Evolutionary conservation across 2,113 vertebrate genomes (phyloP), one percentile per base, ranked within the genome.

Genomic region (Thunnus maccoyii): DNA sequence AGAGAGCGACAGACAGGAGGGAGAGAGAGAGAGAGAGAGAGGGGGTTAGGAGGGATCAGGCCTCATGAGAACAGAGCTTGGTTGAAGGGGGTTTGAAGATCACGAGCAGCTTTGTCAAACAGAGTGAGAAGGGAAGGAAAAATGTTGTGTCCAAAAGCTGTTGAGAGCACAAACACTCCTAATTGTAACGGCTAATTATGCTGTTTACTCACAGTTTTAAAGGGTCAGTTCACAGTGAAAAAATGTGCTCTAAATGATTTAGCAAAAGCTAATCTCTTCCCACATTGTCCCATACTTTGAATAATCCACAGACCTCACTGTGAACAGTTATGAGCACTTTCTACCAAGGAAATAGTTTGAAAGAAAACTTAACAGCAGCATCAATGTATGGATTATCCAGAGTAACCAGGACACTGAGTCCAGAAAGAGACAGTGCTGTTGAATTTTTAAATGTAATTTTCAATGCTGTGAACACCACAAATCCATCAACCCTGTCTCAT

Each of bases 71-170:
- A 72, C 80, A 73, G 76, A 88, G 92, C 89, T 90, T 89, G 91
- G 86, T 87, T 92, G 90, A 93, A 92, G 86, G 88, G 80, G 84
- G 89, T 92, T 90, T 91, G 91, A 93, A 93, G 89, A 93, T 91
- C 90, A 91, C 58, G 68, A 86, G 86, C 81, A 78, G 90, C 91
- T 94, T 92, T 89, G 88, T 91, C 80, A 75, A 86, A 86, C 80
- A 77, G 56, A 89, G 73, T 69, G 76, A 80, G 62, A 57, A 48
- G 46, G 72, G 55, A 65, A 66, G 36, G 67, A 86, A 69, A 78
- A 79, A 83, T 56, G 25, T 64, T 75, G 69, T 70, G 82, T 81
- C 88, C 84, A 57, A 82, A 91, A 70, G 82, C 56, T 76, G 74
- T 66, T 80, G 15, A 20, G 32, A 50, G 27, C 66, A 65, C 51